Base-by-base conservation (phyloP, 2,797 vertebrate species). In the Sebastes elongatus region DNA sequence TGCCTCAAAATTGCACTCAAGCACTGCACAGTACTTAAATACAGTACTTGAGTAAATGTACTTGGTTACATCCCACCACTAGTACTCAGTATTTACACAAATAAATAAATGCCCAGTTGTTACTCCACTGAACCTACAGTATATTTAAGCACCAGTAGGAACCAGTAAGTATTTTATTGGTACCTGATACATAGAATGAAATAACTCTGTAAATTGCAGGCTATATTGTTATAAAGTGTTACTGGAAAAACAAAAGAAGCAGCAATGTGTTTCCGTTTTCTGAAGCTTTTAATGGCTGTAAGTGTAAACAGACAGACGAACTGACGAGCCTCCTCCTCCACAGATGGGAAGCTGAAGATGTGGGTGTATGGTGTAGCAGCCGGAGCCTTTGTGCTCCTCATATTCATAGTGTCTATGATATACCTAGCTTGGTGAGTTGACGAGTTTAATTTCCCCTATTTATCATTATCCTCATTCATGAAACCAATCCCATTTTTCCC, bases 361-460 rank as follows among this genome's bases (percentile, higher is more conserved):
- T 99, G 99, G 99, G 99, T 99, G 93, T 99, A 99, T 53, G 99
- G 98, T 85, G 98, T 99, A 89, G 97, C 97, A 81, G 98, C 98
- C 30, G 98, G 98, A 86, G 97, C 96, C 85, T 96, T 98, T 93
- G 98, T 99, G 93, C 97, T 99, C 91, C 96, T 99, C 95, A 95
- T 99, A 94, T 99, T 99, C 96, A 95, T 99, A 96, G 96, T 98
- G 94, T 99, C 99, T 95, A 98, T 99, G 98, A 97, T 98, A 96
- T 99, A 99, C 96, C 97, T 99, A 95, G 98, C 98, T 93, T 99
- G 99, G 99, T 99, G 96, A 99, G 98, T 98, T 88, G 55, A 84
- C 23, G 7, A 53, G 61, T 89, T 88, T 88, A 59, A 82, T 86
- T 74, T 72, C 59, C 77, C 80, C 57, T 69, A 27, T 78, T 74